Evolutionary conservation across 1,140 invertebrate genomes (phyloP), one percentile per base, ranked within the genome.

Genomic region (Venustaconcha ellipsiformis): DNA sequence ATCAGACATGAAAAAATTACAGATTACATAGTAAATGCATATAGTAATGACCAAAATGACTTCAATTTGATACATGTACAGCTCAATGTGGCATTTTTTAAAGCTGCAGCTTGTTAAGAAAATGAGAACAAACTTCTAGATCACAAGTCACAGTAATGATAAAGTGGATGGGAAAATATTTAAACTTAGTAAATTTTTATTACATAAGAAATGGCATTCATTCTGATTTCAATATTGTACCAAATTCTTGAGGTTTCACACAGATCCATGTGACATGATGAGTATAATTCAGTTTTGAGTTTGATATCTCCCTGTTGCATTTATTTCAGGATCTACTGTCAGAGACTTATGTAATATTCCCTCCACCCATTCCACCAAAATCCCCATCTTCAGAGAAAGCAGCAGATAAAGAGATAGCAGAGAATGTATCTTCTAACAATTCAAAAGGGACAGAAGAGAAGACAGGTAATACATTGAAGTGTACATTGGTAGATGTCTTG

Each of bases 311-410:
- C 23, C 23, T 23, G 8, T 23, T 62, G 59, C 56, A 14, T 23
- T 18, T 63, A 48, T 68, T 74, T 23, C 57, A 86, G 84, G 83
- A 83, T 58, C 67, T 86, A 11, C 60, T 67, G 8, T 78, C 78
- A 26, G 84, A 86, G 64, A 76, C 78, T 59, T 76, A 86, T 63
- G 78, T 86, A 23, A 82, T 86, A 23, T 84, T 75, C 58, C 84
- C 84, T 12, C 77, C 79, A 30, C 82, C 81, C 4, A 78, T 76
- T 62, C 67, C 74, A 20, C 78, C 78, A 20, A 76, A 78, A 56
- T 80, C 79, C 20, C 63, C 78, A 17, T 58, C 70, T 18, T 37
- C 76, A 62, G 59, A 20, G 20, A 66, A 77, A 58, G 67, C 71
- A 14, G 68, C 74, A 68, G 37, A 26, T 58, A 78, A 82, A 73